phyloP scores from a whole-genome alignment of 2,113 vertebrate genomes.

The Clarias batrachus region DNA sequence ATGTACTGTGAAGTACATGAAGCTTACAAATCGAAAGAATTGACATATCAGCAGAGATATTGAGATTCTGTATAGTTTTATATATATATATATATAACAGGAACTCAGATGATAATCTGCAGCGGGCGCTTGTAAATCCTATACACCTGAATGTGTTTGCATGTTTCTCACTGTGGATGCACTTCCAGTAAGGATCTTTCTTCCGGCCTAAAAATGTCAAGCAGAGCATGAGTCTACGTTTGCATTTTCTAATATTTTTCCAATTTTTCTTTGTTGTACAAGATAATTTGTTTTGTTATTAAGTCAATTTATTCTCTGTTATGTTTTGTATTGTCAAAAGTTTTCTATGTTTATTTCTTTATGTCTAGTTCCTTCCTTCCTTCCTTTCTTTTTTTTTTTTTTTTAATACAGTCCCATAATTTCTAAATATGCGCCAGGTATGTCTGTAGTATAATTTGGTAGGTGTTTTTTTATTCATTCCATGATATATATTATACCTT shows the following conservation, averaged over 20 bases:
- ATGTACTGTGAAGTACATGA: conserved; percentile 36
- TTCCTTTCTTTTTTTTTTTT: not conserved
- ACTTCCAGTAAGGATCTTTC: conserved; percentile 30
- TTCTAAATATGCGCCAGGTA: not conserved
- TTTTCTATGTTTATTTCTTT: not conserved
- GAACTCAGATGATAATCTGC: conserved; percentile 1
- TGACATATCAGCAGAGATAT: not conserved
- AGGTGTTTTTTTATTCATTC: not conserved
- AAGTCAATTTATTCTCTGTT: not conserved
- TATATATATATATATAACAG: not conserved
- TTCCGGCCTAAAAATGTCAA: not conserved
- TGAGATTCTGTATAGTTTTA: conserved; percentile 12
- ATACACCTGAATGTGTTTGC: conserved; percentile 45
- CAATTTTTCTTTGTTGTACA: not conserved
- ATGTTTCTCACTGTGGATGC: conserved; percentile 50
- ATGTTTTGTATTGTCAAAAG: conserved; percentile 5
- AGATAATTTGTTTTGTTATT: not conserved
- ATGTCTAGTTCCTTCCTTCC: not conserved
- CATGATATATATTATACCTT: not conserved
- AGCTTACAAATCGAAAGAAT: conserved; percentile 21
- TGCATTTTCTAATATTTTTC: not conserved
- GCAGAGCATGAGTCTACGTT: conserved; percentile 12
- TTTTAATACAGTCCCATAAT: not conserved
- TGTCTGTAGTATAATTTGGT: not conserved
- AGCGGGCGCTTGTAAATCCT: conserved; percentile 30